Conservation (phyloP, 2,797 vertebrate genomes). For the Sebastolobus alascanus region DNA sequence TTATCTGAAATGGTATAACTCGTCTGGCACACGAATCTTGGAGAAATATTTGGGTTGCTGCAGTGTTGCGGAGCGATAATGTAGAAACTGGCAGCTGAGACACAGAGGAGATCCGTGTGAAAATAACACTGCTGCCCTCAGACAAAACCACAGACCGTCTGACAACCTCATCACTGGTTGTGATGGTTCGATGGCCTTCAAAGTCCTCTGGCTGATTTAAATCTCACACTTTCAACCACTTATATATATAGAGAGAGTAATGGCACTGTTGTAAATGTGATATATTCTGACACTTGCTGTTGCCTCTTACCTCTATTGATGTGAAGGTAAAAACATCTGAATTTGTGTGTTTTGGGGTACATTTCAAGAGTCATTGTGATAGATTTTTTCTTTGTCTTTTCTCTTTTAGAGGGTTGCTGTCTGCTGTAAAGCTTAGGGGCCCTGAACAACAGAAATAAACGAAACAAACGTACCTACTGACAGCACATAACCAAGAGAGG, state of each 20-base stretch:
- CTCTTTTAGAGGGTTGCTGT: slow-evolving; percentile 48
- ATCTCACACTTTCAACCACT: background rate
- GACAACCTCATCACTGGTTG: slow-evolving; percentile 26
- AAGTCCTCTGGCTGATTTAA: background rate
- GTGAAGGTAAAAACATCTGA: background rate
- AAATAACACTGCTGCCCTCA: slow-evolving; percentile 52
- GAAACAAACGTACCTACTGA: background rate
- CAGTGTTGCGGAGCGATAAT: slow-evolving; percentile 54
- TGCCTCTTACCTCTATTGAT: background rate
- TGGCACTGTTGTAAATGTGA: background rate
- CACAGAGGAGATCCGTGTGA: slow-evolving; percentile 50
- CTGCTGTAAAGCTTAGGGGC: slow-evolving; percentile 51
- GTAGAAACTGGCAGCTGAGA: slow-evolving; percentile 49
- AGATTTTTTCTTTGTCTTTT: background rate
- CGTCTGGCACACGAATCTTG: slow-evolving; percentile 51
- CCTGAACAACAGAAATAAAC: slow-evolving; percentile 19
- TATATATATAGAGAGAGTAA: background rate
- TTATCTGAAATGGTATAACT: slow-evolving; percentile 69
- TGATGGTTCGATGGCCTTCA: slow-evolving; percentile 14
- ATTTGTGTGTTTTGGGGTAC: background rate
- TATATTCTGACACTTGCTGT: background rate
- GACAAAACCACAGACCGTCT: slow-evolving; percentile 19
- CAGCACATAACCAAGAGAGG: slow-evolving; percentile 6
- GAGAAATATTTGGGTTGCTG: slow-evolving; percentile 73
- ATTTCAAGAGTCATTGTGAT: background rate